A percentile compares a stretch with the other conserved stretches of the same genome.
phyloP scores from a whole-genome alignment of 2,888 invertebrate genomes.

The Stenchaetothrips biformis region DNA sequence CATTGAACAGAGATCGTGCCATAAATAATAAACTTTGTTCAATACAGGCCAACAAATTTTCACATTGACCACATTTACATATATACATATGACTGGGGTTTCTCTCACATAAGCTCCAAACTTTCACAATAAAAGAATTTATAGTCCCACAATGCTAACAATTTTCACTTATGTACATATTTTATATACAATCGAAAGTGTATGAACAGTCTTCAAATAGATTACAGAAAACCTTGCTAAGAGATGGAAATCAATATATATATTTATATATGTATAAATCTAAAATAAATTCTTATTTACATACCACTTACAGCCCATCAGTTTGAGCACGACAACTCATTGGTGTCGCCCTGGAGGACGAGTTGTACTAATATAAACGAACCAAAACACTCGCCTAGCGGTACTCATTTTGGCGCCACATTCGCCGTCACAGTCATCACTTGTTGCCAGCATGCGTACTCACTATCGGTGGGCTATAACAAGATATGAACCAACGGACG shows the following conservation, averaged over 20 bases:
- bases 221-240: constrained; percentile 25
- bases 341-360: constrained; percentile 12
- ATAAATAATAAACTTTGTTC: constrained; percentile 24
- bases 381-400: constrained; percentile 11
- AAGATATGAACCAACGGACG: constrained; percentile 16
- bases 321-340: constrained; percentile 23
- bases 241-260: constrained; percentile 22
- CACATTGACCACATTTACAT: constrained; percentile 25
- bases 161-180: constrained; percentile 24
- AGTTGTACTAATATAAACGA: constrained; percentile 18
- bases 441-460: constrained; percentile 10
- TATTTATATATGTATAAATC: constrained; percentile 21
- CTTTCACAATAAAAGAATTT: constrained; percentile 21
- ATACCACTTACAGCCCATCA: constrained; percentile 24
- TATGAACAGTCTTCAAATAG: constrained; percentile 25
- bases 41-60: constrained; percentile 21
- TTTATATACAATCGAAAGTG: constrained; percentile 19
- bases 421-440: not conserved
- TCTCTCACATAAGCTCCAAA: constrained; percentile 17
- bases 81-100: constrained; percentile 25
- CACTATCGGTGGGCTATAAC: constrained; percentile 24
- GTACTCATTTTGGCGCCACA: not conserved
- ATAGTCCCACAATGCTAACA: constrained; percentile 21
- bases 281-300: constrained; percentile 24
- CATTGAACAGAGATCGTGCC: constrained; percentile 23